These are phyloP conservation scores for Hepsetus odoe DNA, from an alignment of 2,113 vertebrate genomes.

Conservation along the genomic window DNA sequence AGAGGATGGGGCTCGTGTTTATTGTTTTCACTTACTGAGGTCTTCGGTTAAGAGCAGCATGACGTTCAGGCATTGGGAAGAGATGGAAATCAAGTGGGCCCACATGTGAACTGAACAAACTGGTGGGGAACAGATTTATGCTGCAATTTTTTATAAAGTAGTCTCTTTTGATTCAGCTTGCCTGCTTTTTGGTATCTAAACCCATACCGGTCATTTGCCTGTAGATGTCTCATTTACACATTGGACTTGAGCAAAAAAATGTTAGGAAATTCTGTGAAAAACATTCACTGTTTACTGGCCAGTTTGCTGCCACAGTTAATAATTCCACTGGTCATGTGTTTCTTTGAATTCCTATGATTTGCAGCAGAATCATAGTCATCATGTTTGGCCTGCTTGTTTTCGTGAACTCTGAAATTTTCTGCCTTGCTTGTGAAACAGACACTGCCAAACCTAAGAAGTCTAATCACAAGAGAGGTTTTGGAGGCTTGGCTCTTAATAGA, in stretches of 20 bases:
- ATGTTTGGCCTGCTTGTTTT: slow-evolving; percentile 40
- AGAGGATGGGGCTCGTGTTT: slow-evolving; percentile 30
- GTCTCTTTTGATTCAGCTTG: not conserved
- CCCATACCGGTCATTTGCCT: not conserved
- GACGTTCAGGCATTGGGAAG: slow-evolving; percentile 19
- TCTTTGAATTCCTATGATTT: slow-evolving; percentile 34
- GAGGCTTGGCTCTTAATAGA: not conserved
- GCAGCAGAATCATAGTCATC: slow-evolving; percentile 17
- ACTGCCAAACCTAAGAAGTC: slow-evolving; percentile 20
- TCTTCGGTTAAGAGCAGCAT: slow-evolving; percentile 62
- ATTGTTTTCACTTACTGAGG: slow-evolving; percentile 63
- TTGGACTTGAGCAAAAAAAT: not conserved
- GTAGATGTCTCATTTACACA: not conserved
- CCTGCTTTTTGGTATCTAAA: not conserved
- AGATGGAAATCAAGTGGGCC: not conserved
- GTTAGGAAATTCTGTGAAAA: not conserved
- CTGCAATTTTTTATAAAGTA: no score
- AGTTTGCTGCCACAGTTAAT: slow-evolving; percentile 44
- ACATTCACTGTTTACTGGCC: not conserved
- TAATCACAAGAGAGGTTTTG: not conserved
- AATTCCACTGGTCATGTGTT: slow-evolving; percentile 10
- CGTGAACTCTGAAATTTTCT: slow-evolving; percentile 28
- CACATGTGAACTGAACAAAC: not conserved
- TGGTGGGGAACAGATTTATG: slow-evolving; percentile 6
- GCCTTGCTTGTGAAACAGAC: slow-evolving; percentile 26